Percentiles rank a stretch among this genome's conserved stretches.
phyloP scores from a whole-genome alignment of 2,797 vertebrate genomes.

The Discoglossus pictus region DNA sequence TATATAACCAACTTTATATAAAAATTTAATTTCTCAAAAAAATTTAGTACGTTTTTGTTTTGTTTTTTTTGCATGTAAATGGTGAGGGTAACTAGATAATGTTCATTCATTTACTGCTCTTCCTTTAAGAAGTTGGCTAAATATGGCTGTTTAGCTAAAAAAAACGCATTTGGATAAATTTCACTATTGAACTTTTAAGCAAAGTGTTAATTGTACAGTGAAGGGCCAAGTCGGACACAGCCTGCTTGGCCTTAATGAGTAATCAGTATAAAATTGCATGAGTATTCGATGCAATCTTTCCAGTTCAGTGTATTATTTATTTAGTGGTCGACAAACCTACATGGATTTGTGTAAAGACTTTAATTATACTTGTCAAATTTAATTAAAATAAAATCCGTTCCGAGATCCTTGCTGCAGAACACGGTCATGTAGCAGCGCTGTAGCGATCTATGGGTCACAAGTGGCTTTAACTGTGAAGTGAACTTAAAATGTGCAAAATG shows the following conservation, averaged over 20 bases:
- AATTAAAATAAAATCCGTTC: constrained; percentile 47
- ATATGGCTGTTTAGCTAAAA: too few species aligned
- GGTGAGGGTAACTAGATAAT: too few species aligned
- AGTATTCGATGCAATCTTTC: constrained; percentile 42
- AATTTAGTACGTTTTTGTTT: too few species aligned
- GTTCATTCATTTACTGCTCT: too few species aligned
- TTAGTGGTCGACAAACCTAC: constrained; percentile 50
- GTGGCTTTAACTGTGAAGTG: constrained; percentile 24
- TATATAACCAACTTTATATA: too few species aligned
- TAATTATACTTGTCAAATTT: constrained; percentile 51
- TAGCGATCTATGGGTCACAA: constrained; percentile 20
- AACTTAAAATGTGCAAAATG: constrained; percentile 23
- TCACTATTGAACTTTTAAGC: too few species aligned
- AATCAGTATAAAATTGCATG: constrained; percentile 33
- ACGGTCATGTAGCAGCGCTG: constrained; percentile 29
- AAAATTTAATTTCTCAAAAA: too few species aligned
- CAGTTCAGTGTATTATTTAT: constrained; percentile 48
- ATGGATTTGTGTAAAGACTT: constrained; percentile 51
- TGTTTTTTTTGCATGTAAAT: too few species aligned
- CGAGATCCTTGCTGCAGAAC: constrained; percentile 47
- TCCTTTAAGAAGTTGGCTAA: too few species aligned
- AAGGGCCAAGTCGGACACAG: not conserved
- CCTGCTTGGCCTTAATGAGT: not conserved
- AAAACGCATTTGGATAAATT: too few species aligned
- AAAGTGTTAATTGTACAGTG: not conserved